A percentile compares a stretch with the other conserved stretches of the same genome.
phyloP scores from a whole-genome alignment of 2,888 invertebrate species.

The Temnothorax ravouxi region DNA sequence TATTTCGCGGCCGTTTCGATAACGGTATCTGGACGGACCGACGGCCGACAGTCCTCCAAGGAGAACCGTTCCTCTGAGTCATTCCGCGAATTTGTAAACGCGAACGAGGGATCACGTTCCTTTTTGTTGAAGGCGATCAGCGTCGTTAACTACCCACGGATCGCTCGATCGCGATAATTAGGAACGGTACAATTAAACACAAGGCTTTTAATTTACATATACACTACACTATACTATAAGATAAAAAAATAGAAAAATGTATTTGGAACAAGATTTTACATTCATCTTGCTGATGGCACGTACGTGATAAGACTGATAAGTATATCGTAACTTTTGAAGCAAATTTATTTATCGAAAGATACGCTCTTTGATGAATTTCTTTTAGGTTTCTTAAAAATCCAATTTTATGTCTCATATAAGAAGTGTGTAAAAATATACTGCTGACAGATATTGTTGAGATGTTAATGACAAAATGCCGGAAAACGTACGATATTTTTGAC shows the following conservation, averaged over 20 bases:
- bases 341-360: neutral
- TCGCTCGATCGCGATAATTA: neutral
- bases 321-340: neutral
- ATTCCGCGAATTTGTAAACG: constrained; percentile 7
- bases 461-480: neutral
- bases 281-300: neutral
- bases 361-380: neutral
- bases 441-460: neutral
- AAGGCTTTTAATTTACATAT: neutral
- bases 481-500: neutral
- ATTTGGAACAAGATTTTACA: neutral
- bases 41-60: neutral
- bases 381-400: neutral
- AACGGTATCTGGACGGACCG: constrained; percentile 8
- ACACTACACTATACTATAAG: neutral
- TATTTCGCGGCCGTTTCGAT: neutral
- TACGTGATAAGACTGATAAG: neutral
- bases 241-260: neutral
- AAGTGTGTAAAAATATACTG: neutral
- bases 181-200: neutral
- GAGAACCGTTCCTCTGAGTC: neutral
- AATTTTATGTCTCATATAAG: neutral
- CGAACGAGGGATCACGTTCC: neutral
- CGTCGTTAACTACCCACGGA: neutral
- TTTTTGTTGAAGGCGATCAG: neutral